Percentiles rank a stretch among this genome's conserved stretches.
Conservation (phyloP, 2,113 vertebrate species). For the Microtus oregoni region DNA sequence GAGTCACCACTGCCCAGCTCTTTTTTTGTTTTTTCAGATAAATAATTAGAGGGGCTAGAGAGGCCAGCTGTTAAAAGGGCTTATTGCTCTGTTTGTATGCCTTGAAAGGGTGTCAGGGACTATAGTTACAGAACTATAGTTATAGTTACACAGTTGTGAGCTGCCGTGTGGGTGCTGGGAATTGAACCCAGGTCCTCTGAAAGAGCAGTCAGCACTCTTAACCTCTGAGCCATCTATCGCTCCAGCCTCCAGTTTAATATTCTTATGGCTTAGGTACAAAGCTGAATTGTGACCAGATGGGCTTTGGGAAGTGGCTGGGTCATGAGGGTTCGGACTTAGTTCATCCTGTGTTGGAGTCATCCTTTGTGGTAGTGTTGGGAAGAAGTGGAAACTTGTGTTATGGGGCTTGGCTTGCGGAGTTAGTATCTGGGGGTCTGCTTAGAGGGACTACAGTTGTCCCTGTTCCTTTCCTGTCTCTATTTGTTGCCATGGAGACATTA, state of each 20-base stretch:
- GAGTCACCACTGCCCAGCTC: no score
- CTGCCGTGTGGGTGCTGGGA: no score
- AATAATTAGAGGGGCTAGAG: not conserved
- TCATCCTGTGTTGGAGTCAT: not conserved
- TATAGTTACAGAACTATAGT: no score
- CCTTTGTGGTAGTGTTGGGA: not conserved
- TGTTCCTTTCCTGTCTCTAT: not conserved
- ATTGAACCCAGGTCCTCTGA: no score
- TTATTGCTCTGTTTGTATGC: not conserved
- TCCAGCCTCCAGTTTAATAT: not conserved
- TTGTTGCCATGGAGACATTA: not conserved
- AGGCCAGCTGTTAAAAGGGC: not conserved
- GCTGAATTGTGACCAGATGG: not conserved
- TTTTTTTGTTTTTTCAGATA: no score
- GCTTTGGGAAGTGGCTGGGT: not conserved
- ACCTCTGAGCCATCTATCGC: no score
- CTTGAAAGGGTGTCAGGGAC: no score
- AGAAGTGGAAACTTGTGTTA: not conserved
- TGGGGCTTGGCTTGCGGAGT: not conserved
- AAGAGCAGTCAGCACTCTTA: no score
- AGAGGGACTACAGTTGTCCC: not conserved
- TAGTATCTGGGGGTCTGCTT: not conserved
- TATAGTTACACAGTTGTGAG: no score
- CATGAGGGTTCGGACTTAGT: not conserved
- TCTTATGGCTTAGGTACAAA: not conserved